Conservation (phyloP, 92 coral and sea anemone genomes). For the Epizoanthus fatuus region DNA sequence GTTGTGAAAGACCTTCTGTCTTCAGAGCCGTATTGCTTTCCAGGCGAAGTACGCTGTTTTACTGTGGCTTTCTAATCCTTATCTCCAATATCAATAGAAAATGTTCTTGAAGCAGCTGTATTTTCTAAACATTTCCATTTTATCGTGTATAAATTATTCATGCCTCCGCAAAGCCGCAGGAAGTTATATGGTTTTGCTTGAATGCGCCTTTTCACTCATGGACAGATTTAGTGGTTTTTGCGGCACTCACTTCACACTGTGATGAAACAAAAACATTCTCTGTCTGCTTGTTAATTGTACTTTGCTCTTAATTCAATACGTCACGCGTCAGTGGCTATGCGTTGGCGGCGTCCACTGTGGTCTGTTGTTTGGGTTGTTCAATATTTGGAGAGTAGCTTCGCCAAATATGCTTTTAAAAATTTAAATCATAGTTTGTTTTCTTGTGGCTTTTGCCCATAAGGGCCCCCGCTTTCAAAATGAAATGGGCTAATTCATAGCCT, state of each 20-base stretch:
- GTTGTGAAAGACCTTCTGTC: constrained; percentile 34
- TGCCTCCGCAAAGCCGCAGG: constrained; percentile 63
- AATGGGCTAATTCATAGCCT: constrained; percentile 1
- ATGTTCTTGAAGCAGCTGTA: constrained; percentile 91
- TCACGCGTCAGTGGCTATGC: constrained; percentile 76
- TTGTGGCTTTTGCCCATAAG: constrained; percentile 77
- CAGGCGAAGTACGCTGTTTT: constrained; percentile 28
- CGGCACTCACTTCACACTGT: constrained; percentile 81
- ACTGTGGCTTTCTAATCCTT: constrained; percentile 60
- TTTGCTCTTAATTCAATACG: constrained; percentile 70
- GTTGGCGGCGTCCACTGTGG: constrained; percentile 77
- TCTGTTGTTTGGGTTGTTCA: constrained; percentile 75
- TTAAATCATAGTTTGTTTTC: constrained; percentile 82
- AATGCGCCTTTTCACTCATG: constrained; percentile 87
- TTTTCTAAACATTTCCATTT: constrained; percentile 94
- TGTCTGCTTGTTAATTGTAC: constrained; percentile 76
- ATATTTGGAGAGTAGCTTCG: constrained; percentile 86
- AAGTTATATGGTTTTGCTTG: constrained; percentile 85
- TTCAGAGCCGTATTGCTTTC: constrained; percentile 20
- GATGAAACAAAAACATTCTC: constrained; percentile 79
- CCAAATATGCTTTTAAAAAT: constrained; percentile 90
- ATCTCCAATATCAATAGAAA: constrained; percentile 83
- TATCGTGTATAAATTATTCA: constrained; percentile 90
- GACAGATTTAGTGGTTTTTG: constrained; percentile 92
- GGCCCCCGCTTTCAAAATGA: constrained; percentile 58